These are phyloP conservation scores for Fregata magnificens DNA, from an alignment of 2,113 vertebrate species.

Conservation along the genomic window DNA sequence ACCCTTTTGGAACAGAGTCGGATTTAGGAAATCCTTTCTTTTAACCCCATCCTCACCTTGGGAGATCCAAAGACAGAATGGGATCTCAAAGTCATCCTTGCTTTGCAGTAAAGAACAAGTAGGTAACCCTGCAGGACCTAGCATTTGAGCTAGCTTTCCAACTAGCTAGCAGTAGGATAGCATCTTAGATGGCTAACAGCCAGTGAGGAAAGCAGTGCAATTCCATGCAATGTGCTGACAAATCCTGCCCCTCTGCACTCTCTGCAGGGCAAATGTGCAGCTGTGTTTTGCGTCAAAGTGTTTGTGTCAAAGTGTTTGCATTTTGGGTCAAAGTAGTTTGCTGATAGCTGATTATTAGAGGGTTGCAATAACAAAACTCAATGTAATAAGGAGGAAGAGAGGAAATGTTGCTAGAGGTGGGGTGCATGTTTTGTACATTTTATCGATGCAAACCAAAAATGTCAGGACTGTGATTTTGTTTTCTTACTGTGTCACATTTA, in stretches of 20 bases:
- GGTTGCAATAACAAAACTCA: neutral
- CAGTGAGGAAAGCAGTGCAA: neutral
- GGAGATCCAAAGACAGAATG: neutral
- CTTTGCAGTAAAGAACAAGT: neutral
- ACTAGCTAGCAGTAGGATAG: neutral
- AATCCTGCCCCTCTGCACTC: neutral
- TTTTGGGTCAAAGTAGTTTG: neutral
- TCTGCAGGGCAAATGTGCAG: neutral
- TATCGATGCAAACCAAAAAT: neutral
- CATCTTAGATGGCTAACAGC: neutral
- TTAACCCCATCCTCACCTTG: neutral
- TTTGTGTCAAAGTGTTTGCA: too few species aligned
- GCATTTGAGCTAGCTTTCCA: neutral
- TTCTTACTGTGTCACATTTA: neutral
- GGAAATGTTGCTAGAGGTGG: neutral
- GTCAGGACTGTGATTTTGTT: neutral
- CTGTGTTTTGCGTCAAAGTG: neutral
- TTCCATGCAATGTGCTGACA: neutral
- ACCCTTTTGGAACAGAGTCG: neutral
- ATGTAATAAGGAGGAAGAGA: neutral
- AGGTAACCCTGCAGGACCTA: neutral
- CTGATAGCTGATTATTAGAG: neutral
- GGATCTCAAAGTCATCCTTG: neutral
- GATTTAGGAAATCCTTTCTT: constrained; percentile 22
- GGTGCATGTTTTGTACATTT: neutral